These are phyloP conservation scores for Aplodontia rufa DNA, from an alignment of 2,113 vertebrate genomes.

Conservation along the genomic window DNA sequence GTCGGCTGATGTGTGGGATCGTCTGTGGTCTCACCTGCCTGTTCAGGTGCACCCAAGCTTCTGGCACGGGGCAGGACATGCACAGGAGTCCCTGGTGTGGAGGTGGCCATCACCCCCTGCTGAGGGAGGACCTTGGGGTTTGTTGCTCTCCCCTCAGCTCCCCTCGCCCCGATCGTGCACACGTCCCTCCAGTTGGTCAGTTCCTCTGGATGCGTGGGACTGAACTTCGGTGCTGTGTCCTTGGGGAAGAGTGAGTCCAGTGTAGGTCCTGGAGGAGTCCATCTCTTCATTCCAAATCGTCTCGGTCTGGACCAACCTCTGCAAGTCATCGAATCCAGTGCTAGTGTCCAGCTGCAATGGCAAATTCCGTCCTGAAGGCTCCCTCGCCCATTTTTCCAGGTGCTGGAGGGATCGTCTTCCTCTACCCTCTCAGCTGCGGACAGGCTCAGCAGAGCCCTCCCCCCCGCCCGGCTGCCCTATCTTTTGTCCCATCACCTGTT, in stretches of 20 bases:
- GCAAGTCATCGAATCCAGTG: background rate
- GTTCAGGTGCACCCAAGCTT: background rate
- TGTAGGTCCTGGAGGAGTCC: background rate
- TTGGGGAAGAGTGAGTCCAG: no score
- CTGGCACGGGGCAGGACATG: fast-evolving
- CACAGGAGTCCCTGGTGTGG: background rate
- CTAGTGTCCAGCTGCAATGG: fast-evolving
- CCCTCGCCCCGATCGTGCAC: background rate
- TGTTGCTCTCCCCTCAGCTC: background rate
- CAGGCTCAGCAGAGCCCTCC: background rate
- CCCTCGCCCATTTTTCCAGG: no score
- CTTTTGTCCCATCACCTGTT: fast-evolving
- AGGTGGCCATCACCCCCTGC: background rate
- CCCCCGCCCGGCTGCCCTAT: background rate
- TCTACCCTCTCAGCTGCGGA: background rate
- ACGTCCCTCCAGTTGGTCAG: background rate
- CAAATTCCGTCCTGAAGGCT: background rate
- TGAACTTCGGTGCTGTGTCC: no score
- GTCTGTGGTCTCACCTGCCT: fast-evolving
- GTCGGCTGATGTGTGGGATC: background rate
- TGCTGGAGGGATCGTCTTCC: background rate
- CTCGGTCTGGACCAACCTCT: background rate
- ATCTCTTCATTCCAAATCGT: background rate
- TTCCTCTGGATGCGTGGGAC: no score
- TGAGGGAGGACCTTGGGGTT: background rate